Evolutionary conservation across 2,113 vertebrate genomes (phyloP), one percentile per base, ranked within the genome.

Genomic region (Upupa epops): DNA sequence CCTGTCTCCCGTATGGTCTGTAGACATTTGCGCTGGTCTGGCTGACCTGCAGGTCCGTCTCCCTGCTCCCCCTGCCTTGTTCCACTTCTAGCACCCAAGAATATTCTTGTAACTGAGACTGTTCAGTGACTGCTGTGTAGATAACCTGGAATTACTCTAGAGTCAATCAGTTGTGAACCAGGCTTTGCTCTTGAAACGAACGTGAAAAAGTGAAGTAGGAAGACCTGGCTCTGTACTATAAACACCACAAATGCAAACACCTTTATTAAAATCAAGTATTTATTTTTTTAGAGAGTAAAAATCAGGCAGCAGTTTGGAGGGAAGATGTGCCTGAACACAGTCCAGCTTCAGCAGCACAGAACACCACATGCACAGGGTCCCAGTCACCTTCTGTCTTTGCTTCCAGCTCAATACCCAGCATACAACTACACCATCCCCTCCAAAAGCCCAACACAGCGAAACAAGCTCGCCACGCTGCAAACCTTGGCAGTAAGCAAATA

Each of bases 391-490:
- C 68, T 63, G 34, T 18, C 81, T 68, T 55, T 64, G 46, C 29
- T n/a, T 81, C 45, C 71, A 56, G 69, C 31, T 86, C 59, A 25
- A 9, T 4, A 37, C 29, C 45, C 45, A 28, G 13, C 46, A 61
- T 65, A 80, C n/a, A 82, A 75, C 83, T 36, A 81, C 71, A 54
- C 29, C 52, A 87, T 40, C 76, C 74, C 26, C 69, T 74, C 79
- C 77, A 60, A 69, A 74, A 82, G 36, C 65, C 70, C 70, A 60
- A 11, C 25, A 3, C 0, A 0, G 2, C 52, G 61, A n/a, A 85
- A 60, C 0, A 1, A 63, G 78, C 72, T 48, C 60, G 60, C 16
- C 13, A 5, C 4, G 34, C 64, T 86, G 64, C 42, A 71, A 91
- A 31, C n/a, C 52, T 29, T 55, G 55, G 51, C 75, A 68, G 48